These are phyloP conservation scores for Doryteuthis pealeii DNA, from an alignment of 1,140 invertebrate genomes.

Conservation along the genomic window DNA sequence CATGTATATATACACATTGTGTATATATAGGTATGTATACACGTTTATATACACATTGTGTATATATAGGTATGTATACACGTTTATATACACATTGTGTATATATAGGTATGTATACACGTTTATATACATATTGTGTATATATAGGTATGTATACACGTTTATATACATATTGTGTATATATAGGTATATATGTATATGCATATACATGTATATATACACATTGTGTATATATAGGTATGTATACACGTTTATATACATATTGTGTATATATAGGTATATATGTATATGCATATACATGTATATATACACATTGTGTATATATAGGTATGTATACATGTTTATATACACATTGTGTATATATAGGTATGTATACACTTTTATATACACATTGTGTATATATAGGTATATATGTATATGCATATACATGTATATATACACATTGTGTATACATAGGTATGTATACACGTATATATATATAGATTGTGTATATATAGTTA, in stretches of 20 bases:
- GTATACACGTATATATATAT: neutral
- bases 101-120: neutral
- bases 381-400: neutral
- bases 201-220: neutral
- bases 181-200: neutral
- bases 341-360: neutral
- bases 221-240: neutral
- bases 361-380: neutral
- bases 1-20: too few species aligned
- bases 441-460: neutral
- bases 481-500: neutral
- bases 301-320: neutral
- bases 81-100: neutral
- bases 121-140: neutral
- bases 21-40: too few species aligned
- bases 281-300: neutral
- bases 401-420: neutral
- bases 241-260: neutral
- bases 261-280: neutral
- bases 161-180: neutral
- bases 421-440: neutral
- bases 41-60: neutral
- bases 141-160: neutral
- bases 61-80: neutral
- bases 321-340: neutral